Evolutionary conservation across 2,888 invertebrate species (phyloP).

Genomic region (Tetropium fuscum): DNA sequence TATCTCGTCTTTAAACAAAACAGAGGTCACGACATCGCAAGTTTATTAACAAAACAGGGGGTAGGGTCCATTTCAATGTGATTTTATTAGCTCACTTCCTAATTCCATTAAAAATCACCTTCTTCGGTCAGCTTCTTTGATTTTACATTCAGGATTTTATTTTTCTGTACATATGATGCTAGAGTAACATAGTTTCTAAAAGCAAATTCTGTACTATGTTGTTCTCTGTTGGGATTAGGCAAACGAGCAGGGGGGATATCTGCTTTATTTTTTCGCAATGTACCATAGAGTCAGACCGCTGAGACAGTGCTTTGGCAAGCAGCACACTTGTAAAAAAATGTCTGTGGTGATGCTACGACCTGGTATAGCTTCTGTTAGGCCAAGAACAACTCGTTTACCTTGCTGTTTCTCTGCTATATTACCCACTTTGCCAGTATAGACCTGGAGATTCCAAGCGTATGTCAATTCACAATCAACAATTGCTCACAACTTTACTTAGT

Average conservation of each 20-base stretch:
- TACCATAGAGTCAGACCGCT: not conserved
- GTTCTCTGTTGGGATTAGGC: conserved; percentile 1
- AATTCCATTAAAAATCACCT: too few relatives aligned
- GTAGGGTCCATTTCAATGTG: too few relatives aligned
- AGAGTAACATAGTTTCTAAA: not conserved
- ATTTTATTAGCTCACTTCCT: too few relatives aligned
- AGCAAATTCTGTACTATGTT: not conserved
- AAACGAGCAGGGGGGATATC: conserved; percentile 5
- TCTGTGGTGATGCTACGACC: too few relatives aligned
- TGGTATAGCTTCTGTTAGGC: not conserved
- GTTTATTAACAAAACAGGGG: too few relatives aligned
- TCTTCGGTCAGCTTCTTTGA: too few relatives aligned
- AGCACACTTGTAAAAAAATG: not conserved
- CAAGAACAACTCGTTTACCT: not conserved
- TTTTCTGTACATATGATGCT: not conserved
- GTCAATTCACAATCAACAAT: not conserved
- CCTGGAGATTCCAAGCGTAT: not conserved
- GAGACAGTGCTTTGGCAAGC: not conserved
- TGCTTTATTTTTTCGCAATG: not conserved
- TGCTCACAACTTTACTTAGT: not conserved
- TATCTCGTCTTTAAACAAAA: too few relatives aligned
- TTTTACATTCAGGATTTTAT: too few relatives aligned
- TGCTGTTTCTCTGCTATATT: not conserved
- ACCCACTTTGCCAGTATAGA: not conserved
- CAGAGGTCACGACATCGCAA: too few relatives aligned